phyloP scores from a whole-genome alignment of 2,113 vertebrate species.

The Poeciliopsis prolifica region DNA sequence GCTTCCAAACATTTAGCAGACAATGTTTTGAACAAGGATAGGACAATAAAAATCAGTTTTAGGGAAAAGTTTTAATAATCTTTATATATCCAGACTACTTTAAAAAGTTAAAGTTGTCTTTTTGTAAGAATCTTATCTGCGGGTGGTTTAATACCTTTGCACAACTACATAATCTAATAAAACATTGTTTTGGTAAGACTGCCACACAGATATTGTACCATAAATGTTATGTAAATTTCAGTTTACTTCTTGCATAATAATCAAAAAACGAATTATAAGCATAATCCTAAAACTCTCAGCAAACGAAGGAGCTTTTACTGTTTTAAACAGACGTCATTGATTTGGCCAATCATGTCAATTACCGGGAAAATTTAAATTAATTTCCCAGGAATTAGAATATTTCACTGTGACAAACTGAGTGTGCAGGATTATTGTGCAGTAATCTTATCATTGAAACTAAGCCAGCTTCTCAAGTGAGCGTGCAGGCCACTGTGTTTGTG shows the following conservation, averaged over 20 bases:
- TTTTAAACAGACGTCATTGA: slow-evolving; percentile 14
- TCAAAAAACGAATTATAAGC: not conserved
- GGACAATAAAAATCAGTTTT: not conserved
- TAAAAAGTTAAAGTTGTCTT: no score
- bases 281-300: not conserved
- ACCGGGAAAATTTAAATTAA: slow-evolving; percentile 17
- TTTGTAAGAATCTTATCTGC: no score
- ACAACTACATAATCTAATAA: not conserved
- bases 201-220: not conserved
- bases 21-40: not conserved
- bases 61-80: not conserved
- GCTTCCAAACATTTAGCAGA: not conserved
- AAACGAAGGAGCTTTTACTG: not conserved
- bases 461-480: slow-evolving; percentile 24
- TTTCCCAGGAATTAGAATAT: slow-evolving; percentile 9
- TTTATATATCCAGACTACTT: no score
- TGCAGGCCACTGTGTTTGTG: slow-evolving; percentile 1
- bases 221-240: not conserved
- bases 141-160: not conserved
- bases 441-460: slow-evolving; percentile 11
- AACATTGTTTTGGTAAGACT: not conserved
- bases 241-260: not conserved
- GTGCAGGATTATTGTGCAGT: slow-evolving; percentile 18
- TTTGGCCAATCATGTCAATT: slow-evolving; percentile 17
- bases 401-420: slow-evolving; percentile 22